Evolutionary conservation across 2,888 invertebrate genomes (phyloP).

Genomic region (Rhaphigaster nebulosa): DNA sequence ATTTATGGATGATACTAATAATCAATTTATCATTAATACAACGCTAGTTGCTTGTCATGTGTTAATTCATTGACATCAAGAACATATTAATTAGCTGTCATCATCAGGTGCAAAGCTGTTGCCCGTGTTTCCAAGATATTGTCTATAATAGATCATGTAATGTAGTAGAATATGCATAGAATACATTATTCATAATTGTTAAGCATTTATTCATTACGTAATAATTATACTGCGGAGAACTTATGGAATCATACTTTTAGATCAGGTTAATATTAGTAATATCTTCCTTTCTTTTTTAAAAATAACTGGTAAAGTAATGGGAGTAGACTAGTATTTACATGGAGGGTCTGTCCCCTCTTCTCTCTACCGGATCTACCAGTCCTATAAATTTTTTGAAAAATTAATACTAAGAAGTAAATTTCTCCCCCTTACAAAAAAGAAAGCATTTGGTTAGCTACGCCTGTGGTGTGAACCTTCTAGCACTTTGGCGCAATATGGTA

Average conservation of each 20-base stretch:
- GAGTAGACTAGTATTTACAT: too few relatives aligned
- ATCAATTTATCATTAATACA: not conserved
- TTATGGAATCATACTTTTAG: not conserved
- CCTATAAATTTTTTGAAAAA: too few relatives aligned
- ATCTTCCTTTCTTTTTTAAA: too few relatives aligned
- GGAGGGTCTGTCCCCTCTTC: too few relatives aligned
- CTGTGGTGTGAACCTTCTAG: too few relatives aligned
- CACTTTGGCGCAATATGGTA: too few relatives aligned
- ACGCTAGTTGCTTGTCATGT: not conserved
- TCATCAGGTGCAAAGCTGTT: not conserved
- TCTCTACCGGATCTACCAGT: too few relatives aligned
- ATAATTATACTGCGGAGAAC: not conserved
- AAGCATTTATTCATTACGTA: not conserved
- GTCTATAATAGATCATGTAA: not conserved
- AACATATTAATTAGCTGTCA: constrained; percentile 6
- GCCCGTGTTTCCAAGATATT: not conserved
- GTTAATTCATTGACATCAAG: not conserved
- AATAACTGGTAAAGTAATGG: too few relatives aligned
- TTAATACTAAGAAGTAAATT: too few relatives aligned
- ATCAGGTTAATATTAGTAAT: not conserved
- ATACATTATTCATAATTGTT: not conserved
- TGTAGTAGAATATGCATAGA: not conserved
- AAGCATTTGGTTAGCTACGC: too few relatives aligned
- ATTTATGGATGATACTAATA: not conserved
- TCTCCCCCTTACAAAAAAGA: too few relatives aligned